phyloP scores from a whole-genome alignment of 2,888 invertebrate genomes.

The Tanypteryx hageni region DNA sequence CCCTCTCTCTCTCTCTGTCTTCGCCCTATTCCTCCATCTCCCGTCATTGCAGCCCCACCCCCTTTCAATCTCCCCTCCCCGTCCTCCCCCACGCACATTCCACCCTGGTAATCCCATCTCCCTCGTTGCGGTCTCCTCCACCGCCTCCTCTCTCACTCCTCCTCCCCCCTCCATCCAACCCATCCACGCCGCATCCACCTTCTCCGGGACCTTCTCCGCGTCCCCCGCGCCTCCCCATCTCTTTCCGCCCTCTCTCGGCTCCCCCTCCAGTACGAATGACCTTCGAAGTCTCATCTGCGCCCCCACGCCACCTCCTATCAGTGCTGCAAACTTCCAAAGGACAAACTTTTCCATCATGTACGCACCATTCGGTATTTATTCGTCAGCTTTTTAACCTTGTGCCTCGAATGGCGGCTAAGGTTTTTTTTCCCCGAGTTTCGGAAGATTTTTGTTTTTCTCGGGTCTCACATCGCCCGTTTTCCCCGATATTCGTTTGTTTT shows the following conservation, averaged over 20 bases:
- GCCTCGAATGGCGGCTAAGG: too few relatives aligned
- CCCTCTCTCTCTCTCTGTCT: not conserved
- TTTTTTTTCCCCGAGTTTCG: too few relatives aligned
- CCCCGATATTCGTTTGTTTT: too few relatives aligned
- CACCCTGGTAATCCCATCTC: constrained; percentile 43
- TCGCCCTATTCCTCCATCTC: not conserved
- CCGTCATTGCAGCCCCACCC: not conserved
- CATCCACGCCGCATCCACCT: not conserved
- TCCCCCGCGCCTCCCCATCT: not conserved
- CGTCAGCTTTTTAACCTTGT: not conserved
- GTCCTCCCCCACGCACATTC: not conserved
- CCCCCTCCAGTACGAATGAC: constrained; percentile 14
- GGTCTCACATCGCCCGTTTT: too few relatives aligned
- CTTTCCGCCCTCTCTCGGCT: constrained; percentile 1
- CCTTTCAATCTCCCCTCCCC: not conserved
- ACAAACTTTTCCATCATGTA: not conserved
- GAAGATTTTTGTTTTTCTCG: too few relatives aligned
- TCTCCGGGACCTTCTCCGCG: not conserved
- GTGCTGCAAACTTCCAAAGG: constrained; percentile 29
- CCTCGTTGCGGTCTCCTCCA: constrained; percentile 9
- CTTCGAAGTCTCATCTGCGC: constrained; percentile 15
- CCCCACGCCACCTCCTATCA: not conserved
- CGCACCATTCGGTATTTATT: not conserved
- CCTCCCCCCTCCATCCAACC: not conserved
- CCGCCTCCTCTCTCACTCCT: not conserved